Evolutionary conservation across 2,113 vertebrate genomes (phyloP), one percentile per base, ranked within the genome.

Genomic region (Orientallactaga bullata): DNA sequence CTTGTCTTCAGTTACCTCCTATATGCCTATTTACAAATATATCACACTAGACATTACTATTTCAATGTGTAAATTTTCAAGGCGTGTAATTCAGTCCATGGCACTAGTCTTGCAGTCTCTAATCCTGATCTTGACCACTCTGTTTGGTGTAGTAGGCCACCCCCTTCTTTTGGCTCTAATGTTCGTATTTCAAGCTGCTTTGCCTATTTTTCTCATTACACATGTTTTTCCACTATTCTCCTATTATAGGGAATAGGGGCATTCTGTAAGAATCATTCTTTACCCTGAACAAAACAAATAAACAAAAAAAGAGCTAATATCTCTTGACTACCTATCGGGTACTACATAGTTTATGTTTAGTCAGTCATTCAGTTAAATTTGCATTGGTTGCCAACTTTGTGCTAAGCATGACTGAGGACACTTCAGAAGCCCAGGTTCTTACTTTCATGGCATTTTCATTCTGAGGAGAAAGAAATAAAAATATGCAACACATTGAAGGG

Each of bases 401-500:
- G 72, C 18, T 58, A 37, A 68, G 58, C 51, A 68, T 28, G 24
- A 74, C 23, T 89, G 32, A 63, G 16, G 32, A 74, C 26, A 73
- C n/a, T 10, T 66, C 85, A 88, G 30, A 93, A 37, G 37, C 61
- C 30, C 30, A 87, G 58, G 6, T 91, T 89, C 35, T 61, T 83
- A 63, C 35, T 69, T 78, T 73, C 28, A 30, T 24, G 20, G 11
- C 39, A 55, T 63, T 96, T 89, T 82, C 65, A 89, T 83, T 76
- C 66, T n/a, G n/a, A n/a, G n/a, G n/a, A 60, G 32, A 18, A 28
- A 85, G 21, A 89, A 78, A 69, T 30, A 78, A 71, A 55, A 55
- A 51, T 80, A 69, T 24, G 9, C 30, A 82, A 47, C 13, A 47
- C 5, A 20, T 65, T 26, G 47, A 47, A 47, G 42, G 42, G 42